A percentile compares a stretch with the other conserved stretches of the same genome.
Evolutionary conservation across 2,888 invertebrate genomes (phyloP).

Genomic region (Euzophera pinguis): DNA sequence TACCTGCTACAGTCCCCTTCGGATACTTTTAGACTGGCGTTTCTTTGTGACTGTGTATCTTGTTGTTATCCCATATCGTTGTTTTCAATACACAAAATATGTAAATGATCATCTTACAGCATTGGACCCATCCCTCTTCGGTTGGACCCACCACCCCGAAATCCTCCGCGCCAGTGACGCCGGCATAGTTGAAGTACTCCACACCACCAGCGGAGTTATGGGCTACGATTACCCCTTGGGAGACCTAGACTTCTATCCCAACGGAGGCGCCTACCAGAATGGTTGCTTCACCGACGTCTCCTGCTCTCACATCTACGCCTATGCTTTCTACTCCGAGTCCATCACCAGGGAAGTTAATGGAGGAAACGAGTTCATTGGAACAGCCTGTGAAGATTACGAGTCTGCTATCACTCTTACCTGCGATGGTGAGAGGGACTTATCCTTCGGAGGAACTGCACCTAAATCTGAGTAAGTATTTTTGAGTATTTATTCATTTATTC

Average conservation of each 20-base stretch:
- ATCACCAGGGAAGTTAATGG: slow-evolving; percentile 30
- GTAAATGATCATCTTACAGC: slow-evolving; percentile 40
- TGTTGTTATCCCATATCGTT: no score
- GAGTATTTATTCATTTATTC: no score
- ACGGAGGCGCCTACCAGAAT: slow-evolving; percentile 54
- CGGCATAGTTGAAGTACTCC: slow-evolving; percentile 58
- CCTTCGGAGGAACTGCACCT: slow-evolving; percentile 49
- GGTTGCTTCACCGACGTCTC: slow-evolving; percentile 42
- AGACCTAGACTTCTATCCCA: slow-evolving; percentile 63
- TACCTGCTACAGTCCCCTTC: no score
- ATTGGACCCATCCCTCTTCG: slow-evolving; percentile 61
- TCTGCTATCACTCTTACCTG: slow-evolving; percentile 43
- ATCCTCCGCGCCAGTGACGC: slow-evolving; percentile 49
- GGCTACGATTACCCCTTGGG: slow-evolving; percentile 66
- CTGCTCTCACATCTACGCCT: slow-evolving; percentile 53
- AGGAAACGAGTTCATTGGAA: slow-evolving; percentile 51
- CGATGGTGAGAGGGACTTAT: slow-evolving; percentile 37
- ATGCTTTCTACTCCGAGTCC: slow-evolving; percentile 61
- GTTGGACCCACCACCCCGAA: slow-evolving; percentile 64
- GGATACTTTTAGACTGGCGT: no score
- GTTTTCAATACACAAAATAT: no score
- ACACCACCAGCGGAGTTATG: slow-evolving; percentile 48
- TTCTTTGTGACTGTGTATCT: no score
- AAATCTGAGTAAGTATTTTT: slow-evolving; percentile 45
- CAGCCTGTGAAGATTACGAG: slow-evolving; percentile 46